Percentiles rank a stretch among this genome's conserved stretches.
Evolutionary conservation across 2,113 vertebrate genomes (phyloP).

Genomic region (Mesoclemmys tuberculata): DNA sequence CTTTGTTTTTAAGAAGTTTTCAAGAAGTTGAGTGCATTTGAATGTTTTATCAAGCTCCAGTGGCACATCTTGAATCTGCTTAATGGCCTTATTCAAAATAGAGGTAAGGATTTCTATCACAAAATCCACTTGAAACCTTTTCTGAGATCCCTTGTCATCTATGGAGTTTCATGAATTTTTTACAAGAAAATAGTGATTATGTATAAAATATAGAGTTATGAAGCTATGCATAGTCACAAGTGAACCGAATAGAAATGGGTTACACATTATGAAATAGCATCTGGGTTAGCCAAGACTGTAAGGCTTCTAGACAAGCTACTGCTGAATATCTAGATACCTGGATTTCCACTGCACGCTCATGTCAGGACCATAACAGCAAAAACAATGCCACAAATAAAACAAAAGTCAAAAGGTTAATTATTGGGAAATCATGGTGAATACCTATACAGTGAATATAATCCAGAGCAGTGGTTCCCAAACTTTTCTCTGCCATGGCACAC

Average conservation of each 20-base stretch:
- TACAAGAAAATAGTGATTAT: not conserved
- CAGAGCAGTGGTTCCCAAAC: no score
- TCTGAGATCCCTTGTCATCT: not conserved
- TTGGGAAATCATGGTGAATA: not conserved
- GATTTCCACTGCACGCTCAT: fast-evolving
- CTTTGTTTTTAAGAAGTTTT: not conserved
- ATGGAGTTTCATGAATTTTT: not conserved
- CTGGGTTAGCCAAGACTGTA: not conserved
- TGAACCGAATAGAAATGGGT: not conserved
- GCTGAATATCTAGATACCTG: not conserved
- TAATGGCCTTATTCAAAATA: not conserved
- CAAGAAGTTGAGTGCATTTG: not conserved
- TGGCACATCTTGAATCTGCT: not conserved
- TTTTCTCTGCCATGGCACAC: no score
- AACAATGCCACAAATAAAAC: not conserved
- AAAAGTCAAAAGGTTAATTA: not conserved
- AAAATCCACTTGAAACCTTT: not conserved
- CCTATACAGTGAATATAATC: not conserved
- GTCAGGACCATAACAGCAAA: not conserved
- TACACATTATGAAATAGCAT: not conserved
- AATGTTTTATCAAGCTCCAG: not conserved
- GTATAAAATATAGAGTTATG: not conserved
- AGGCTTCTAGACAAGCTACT: not conserved
- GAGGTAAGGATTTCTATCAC: not conserved
- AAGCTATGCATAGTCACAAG: not conserved